A percentile compares a stretch with the other conserved stretches of the same genome.
phyloP scores from a whole-genome alignment of 2,888 invertebrate genomes.

The Acanthosepion lycidas region DNA sequence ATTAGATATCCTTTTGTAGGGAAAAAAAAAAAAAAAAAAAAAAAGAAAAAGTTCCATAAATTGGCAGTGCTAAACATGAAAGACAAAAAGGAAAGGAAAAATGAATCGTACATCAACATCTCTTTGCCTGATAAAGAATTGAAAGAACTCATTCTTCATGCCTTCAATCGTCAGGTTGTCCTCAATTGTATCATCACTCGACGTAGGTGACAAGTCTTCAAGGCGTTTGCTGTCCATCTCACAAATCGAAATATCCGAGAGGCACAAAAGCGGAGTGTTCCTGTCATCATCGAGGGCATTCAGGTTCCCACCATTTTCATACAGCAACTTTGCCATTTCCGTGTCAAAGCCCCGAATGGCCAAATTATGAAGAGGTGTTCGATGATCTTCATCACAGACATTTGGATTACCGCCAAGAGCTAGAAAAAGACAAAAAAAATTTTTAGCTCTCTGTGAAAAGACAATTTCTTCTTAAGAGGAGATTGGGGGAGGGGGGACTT shows the following conservation, averaged over 20 bases:
- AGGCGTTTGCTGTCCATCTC: conserved; percentile 59
- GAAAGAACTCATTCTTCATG: conserved; percentile 61
- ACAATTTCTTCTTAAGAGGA: too few species aligned
- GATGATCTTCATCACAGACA: conserved; percentile 61
- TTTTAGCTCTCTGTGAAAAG: neutral
- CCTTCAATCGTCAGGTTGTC: conserved; percentile 56
- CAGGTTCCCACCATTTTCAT: conserved; percentile 66
- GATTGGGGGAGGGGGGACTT: too few species aligned
- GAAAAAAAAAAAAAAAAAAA: too few species aligned
- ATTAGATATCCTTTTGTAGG: too few species aligned
- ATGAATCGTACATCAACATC: conserved; percentile 58
- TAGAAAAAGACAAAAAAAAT: conserved; percentile 50
- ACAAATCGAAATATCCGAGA: conserved; percentile 64
- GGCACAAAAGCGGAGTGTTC: conserved; percentile 65
- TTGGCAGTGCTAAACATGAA: too few species aligned
- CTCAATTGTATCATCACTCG: conserved; percentile 61
- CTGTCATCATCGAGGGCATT: conserved; percentile 61
- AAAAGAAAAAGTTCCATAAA: too few species aligned
- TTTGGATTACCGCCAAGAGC: conserved; percentile 67
- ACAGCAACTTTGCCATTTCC: conserved; percentile 60
- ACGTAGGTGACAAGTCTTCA: conserved; percentile 61
- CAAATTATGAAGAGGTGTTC: conserved; percentile 64
- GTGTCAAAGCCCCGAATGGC: conserved; percentile 62
- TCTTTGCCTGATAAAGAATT: conserved; percentile 60
- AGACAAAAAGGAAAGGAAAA: neutral